A percentile compares a stretch with the other conserved stretches of the same genome.
These are phyloP conservation scores for human (Homo sapiens) DNA, from an alignment of 2,113 vertebrate species.

Conservation along the genomic window GRCh38 chr18:46714001-46714500, in stretches of 20 bases:
- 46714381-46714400: background rate
- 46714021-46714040: background rate
- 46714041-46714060: background rate
- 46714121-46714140: background rate
- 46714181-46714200: background rate
- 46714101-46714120: background rate
- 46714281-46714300: background rate
- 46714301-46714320: background rate
- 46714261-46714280: fast-evolving
- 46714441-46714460: background rate
- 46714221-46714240: fast-evolving
- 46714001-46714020: background rate
- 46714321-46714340: background rate
- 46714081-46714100: background rate
- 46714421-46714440: background rate
- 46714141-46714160: background rate
- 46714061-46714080: background rate
- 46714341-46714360: background rate
- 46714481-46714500: background rate
- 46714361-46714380: background rate
- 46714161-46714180: background rate
- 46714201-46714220: fast-evolving
- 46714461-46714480: fast-evolving
- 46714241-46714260: background rate
- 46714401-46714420: background rate